phyloP scores from a whole-genome alignment of 2,888 invertebrate species.

The Melipona bicolor region DNA sequence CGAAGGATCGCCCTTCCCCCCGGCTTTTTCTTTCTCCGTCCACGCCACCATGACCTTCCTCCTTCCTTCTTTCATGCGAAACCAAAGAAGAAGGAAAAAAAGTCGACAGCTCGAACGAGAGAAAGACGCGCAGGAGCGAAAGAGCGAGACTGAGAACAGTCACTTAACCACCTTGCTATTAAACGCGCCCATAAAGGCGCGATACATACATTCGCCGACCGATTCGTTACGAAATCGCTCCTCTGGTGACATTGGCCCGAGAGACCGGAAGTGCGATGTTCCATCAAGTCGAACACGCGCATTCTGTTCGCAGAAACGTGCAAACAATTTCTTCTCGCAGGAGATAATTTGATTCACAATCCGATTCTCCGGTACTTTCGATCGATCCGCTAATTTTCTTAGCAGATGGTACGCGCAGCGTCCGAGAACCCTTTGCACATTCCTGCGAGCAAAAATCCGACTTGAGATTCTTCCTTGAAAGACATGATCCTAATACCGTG shows the following conservation, averaged over 20 bases:
- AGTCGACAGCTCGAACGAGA: slow-evolving; percentile 21
- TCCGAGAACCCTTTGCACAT: neutral
- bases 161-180: slow-evolving; percentile 66
- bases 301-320: neutral
- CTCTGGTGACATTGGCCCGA: slow-evolving; percentile 14
- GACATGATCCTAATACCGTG: neutral
- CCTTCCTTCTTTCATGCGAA: slow-evolving; percentile 63
- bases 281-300: neutral
- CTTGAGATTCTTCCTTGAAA: neutral
- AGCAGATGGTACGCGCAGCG: slow-evolving; percentile 38
- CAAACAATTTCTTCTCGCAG: neutral
- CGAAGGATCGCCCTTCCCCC: slow-evolving; percentile 77
- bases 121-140: slow-evolving; percentile 51
- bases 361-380: slow-evolving; percentile 8
- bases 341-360: slow-evolving; percentile 5
- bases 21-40: slow-evolving; percentile 52
- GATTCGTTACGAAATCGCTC: slow-evolving; percentile 50
- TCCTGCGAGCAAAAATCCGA: neutral
- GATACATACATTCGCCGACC: slow-evolving; percentile 28
- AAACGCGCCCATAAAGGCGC: slow-evolving; percentile 49
- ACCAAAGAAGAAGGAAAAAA: slow-evolving; percentile 38
- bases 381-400: slow-evolving; percentile 21
- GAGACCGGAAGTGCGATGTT: slow-evolving; percentile 8
- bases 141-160: slow-evolving; percentile 45
- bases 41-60: slow-evolving; percentile 39